Conservation (phyloP, 2,113 vertebrate genomes). For the Crotalus helleri region DNA sequence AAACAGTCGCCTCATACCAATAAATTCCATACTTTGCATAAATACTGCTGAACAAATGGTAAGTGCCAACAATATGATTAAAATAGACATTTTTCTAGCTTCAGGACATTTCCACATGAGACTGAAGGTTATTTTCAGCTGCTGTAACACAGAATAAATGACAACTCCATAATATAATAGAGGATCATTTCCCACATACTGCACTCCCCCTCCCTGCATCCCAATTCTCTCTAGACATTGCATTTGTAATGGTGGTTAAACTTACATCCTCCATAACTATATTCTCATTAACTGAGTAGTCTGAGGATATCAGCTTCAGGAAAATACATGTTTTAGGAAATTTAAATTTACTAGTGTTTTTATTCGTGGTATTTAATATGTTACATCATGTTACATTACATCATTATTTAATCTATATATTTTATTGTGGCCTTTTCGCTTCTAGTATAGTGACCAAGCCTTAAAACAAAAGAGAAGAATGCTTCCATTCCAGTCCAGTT, state of each 20-base stretch:
- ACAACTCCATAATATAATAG: neutral
- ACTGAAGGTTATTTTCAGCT: slow-evolving; percentile 22
- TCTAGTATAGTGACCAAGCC: neutral
- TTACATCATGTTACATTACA: neutral
- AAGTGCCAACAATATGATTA: slow-evolving; percentile 10
- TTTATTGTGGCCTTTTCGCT: neutral
- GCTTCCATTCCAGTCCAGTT: neutral
- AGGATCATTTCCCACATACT: neutral
- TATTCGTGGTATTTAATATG: neutral
- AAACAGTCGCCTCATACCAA: slow-evolving; percentile 16
- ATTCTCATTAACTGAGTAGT: neutral
- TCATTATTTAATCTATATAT: neutral
- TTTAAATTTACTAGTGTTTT: neutral
- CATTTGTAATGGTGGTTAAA: slow-evolving; percentile 6
- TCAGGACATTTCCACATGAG: slow-evolving; percentile 2
- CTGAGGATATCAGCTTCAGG: neutral
- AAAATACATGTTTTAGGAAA: neutral
- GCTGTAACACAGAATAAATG: neutral
- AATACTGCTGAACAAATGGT: neutral
- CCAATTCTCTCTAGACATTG: neutral
- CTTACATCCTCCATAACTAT: neutral
- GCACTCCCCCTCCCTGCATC: neutral
- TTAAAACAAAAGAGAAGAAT: neutral
- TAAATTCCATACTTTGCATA: slow-evolving; percentile 14
- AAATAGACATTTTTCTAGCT: slow-evolving; percentile 23